Percentiles rank a stretch among this genome's conserved stretches.
phyloP scores from a whole-genome alignment of 2,113 vertebrate genomes.

The Catharus bicknelli region DNA sequence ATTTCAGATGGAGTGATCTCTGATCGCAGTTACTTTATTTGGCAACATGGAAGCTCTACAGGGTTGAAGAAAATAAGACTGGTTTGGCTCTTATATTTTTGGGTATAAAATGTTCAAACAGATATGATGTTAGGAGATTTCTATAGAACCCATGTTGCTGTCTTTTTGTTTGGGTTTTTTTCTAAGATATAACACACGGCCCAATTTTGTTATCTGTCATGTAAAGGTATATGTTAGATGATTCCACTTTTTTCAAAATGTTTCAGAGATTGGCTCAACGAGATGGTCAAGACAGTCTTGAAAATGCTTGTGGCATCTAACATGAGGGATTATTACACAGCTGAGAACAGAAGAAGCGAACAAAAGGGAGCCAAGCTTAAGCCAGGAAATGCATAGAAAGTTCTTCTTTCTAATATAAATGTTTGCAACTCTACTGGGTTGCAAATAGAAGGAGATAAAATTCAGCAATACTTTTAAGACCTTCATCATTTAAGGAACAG shows the following conservation, averaged over 20 bases:
- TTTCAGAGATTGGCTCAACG: background rate
- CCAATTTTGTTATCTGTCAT: background rate
- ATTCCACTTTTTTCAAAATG: background rate
- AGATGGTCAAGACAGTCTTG: background rate
- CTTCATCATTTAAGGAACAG: background rate
- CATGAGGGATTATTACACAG: background rate
- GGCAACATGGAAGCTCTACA: background rate
- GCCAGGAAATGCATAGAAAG: background rate
- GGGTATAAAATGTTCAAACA: background rate
- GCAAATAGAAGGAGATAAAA: background rate
- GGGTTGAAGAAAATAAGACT: background rate
- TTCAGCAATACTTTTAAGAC: background rate
- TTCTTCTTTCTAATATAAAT: background rate
- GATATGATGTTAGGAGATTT: background rate
- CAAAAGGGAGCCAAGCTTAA: background rate
- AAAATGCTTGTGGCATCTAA: background rate
- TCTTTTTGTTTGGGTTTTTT: background rate
- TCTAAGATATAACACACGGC: background rate
- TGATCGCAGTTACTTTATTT: background rate
- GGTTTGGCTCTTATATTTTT: background rate
- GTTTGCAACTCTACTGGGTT: background rate
- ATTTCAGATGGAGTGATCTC: background rate
- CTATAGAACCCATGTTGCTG: rapidly evolving
- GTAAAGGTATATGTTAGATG: background rate
- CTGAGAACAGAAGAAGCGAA: background rate